Conservation (phyloP, 2,113 vertebrate species). For the western clawed frog (Xenopus tropicalis) region UCB_Xtro_10.0 CM004452.2:30093001-30093500, state of each 20-base stretch:
- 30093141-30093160: not conserved
- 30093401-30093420: slow-evolving; percentile 81
- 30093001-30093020: too few species aligned
- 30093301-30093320: slow-evolving; percentile 33
- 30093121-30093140: too few species aligned
- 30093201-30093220: not conserved
- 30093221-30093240: not conserved
- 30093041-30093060: too few species aligned
- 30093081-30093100: too few species aligned
- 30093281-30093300: slow-evolving; percentile 27
- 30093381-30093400: slow-evolving; percentile 77
- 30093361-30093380: slow-evolving; percentile 81
- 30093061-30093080: too few species aligned
- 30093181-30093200: slow-evolving; percentile 2
- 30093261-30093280: not conserved
- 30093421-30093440: slow-evolving; percentile 76
- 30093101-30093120: too few species aligned
- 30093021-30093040: too few species aligned
- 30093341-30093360: slow-evolving; percentile 62
- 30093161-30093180: not conserved
- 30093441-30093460: slow-evolving; percentile 71
- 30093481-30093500: slow-evolving; percentile 69
- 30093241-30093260: slow-evolving; percentile 33
- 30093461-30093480: slow-evolving; percentile 84
- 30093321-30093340: slow-evolving; percentile 65